Evolutionary conservation across 2,113 vertebrate genomes (phyloP), one percentile per base, ranked within the genome.

Genomic region (Burhinus bistriatus): DNA sequence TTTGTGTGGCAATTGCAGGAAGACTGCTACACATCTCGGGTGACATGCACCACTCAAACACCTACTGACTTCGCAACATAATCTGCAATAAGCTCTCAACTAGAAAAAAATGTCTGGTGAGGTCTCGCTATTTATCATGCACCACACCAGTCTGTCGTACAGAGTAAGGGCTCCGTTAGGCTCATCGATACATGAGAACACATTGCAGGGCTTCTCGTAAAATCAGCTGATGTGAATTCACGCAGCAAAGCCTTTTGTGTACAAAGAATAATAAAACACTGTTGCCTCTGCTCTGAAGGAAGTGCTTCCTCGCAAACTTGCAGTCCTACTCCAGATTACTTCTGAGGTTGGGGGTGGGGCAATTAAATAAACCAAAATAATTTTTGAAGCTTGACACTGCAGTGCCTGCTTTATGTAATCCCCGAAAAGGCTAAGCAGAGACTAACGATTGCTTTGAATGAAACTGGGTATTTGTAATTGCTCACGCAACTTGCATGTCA

Each of bases 191-290:
- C 22, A 52, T 6, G 7, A 58, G 61, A 86, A 76, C 32, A 62
- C n/a, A 42, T 21, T 34, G 68, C 2, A 4, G 36, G 51, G n/a
- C 22, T 76, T 86, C 70, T 83, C 2, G 1, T 42, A 77, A 80
- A 85, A 93, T 69, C 93, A 95, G 77, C 94, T 90, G 81, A 47
- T 73, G 73, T 54, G 78, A 91, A 91, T 87, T 95, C n/a, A 51
- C 5, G 49, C 78, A 96, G 75, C 51, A 77, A 95, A 91, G 58
- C 61, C 73, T 75, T 91, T 54, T 73, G 66, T 55, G 36, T 26
- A 66, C n/a, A 76, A 77, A 87, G 73, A 90, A 86, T 40, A 95
- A 85, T 34, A 83, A 77, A 79, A 22, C 57, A n/a, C 57, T 62
- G 61, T 88, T 83, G 66, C 32, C 51, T 83, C 70, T 77, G 87